Base-by-base conservation (phyloP, 1,140 invertebrate species). In the Apis laboriosa region DNA sequence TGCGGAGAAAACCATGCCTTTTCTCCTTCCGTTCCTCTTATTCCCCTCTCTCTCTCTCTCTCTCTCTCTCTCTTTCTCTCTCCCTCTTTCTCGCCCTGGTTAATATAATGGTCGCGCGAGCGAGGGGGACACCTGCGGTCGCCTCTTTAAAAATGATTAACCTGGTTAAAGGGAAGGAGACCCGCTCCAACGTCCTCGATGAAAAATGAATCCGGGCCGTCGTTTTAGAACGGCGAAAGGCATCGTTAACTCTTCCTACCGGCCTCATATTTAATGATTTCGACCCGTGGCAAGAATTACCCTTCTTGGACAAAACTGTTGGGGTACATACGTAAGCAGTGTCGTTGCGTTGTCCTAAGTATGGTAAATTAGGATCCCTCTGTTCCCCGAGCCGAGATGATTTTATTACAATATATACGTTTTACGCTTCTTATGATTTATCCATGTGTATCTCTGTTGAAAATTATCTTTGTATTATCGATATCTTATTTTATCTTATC, bases 81-180 rank as follows among this genome's bases (percentile, higher is more conserved):
- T 24, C 24, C 7, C 24, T 1, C 12, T 17, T 15, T 28, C 24
- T 64, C 17, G 19, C 61, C 17, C 17, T 15, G 58, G 72, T 87
- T 85, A 88, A 88, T 88, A 90, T 83, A 75, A 84, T 5, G 77
- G 64, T 84, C 86, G 71, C 72, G 60, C 56, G 67, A 80, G 84
- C n/a, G 13, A 63, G 73, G 89, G 86, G 58, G 85, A 67, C 91
- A 92, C 90, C 91, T 92, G 91, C 86, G 87, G 87, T 90, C 85
- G 86, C 83, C 88, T 84, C 74, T 93, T 92, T 88, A 90, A 92
- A 91, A 92, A 93, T 92, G 90, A 91, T 93, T 92, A 92, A 91
- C 88, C 86, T 85, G 76, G 51, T 70, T 58, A 85, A 80, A 83
- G 56, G 67, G 76, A 60, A 63, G 70, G 55, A 79, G 19, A 24